A percentile compares a stretch with the other conserved stretches of the same genome.
Conservation (phyloP, 1,140 invertebrate species). For the Anadara kagoshimensis region DNA sequence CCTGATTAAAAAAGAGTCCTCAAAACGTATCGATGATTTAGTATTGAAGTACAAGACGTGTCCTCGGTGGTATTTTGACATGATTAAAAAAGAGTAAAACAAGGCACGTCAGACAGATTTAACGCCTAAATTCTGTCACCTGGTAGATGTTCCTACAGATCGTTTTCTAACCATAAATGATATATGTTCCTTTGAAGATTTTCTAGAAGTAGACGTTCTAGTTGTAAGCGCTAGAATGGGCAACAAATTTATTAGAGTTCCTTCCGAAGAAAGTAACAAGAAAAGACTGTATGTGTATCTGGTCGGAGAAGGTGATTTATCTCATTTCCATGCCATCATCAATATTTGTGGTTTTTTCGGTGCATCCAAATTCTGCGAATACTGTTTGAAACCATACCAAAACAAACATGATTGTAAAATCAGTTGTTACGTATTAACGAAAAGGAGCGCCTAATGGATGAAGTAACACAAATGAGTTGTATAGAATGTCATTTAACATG, state of each 20-base stretch:
- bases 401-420: too few species aligned
- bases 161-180: too few species aligned
- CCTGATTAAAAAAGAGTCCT: background rate
- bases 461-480: background rate
- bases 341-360: conserved; percentile 29
- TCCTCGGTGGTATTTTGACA: background rate
- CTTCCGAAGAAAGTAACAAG: background rate
- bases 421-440: too few species aligned
- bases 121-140: background rate
- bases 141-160: background rate
- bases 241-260: conserved; percentile 20
- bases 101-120: background rate
- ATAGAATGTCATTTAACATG: conserved; percentile 18
- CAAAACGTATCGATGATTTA: conserved; percentile 2
- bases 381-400: conserved; percentile 21
- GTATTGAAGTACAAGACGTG: background rate
- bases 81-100: background rate
- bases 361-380: conserved; percentile 16
- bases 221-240: conserved; percentile 7
- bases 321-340: conserved; percentile 23
- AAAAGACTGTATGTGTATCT: conserved; percentile 25
- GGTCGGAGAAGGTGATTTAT: background rate
- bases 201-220: too few species aligned
- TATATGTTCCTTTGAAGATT: too few species aligned
- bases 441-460: too few species aligned